Base-by-base conservation (phyloP, 2,888 invertebrate species). In the Magallana nippona region DNA sequence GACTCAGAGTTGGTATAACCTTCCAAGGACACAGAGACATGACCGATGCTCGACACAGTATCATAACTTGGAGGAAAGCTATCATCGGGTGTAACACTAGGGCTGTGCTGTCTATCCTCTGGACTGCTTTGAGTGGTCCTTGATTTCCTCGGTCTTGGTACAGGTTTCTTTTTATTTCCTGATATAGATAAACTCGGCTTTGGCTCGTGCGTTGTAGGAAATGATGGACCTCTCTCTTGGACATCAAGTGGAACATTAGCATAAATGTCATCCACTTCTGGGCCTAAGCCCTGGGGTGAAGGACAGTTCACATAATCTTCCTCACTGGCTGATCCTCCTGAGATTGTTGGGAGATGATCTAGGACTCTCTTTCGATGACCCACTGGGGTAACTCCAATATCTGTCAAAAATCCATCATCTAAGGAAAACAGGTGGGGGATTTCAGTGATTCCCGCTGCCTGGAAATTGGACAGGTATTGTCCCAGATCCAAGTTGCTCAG, bases 1-100 rank as follows among this genome's bases (percentile, higher is more conserved):
- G 88, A 80, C 55, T 84, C 87, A 13, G 80, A 83, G 10, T 58
- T 58, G 79, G 86, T 85, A 3, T 62, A 86, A 19, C 83, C 86
- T 3, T 32, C 56, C 10, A 88, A 13, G 27, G 84, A 83, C 22
- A 84, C n/a, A 10, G 77, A 56, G 1, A 27, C 22, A 32, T 58
- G 19, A 13, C 11, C 27, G 13, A 15, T 27, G 8, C 32, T 22
- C 32, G 15, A 32, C 57, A 62, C 11, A 55, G 78, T 55, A 11
- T 78, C 78, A n/a, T 56, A 78, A 56, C 78, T 78, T 17, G 78
- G 56, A 55, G 78, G 56, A 78, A 44, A 44, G 78, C 17, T 78
- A 55, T 78, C 55, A 55, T 78, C 78, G n/a, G 78, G 78, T 17
- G 55, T 55, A 2, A 78, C 55, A 56, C 56, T 55, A 78, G 56